phyloP scores from a whole-genome alignment of 2,113 vertebrate species.

The Orycteropus afer region DNA sequence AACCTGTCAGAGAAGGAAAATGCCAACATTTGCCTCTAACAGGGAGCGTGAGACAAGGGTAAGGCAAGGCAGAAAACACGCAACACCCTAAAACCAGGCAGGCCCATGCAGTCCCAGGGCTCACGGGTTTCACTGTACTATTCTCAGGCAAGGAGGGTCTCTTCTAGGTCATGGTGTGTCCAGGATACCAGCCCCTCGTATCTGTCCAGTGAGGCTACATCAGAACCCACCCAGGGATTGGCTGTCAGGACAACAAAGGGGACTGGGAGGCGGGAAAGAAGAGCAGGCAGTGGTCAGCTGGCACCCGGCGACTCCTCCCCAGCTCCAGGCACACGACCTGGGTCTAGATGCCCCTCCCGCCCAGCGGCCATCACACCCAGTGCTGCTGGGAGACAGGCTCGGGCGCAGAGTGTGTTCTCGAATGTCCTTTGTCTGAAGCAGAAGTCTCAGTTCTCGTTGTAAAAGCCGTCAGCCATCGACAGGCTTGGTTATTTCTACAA shows the following conservation, averaged over 20 bases:
- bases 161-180: neutral
- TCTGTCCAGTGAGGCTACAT: neutral
- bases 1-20: too few species aligned
- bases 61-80: too few species aligned
- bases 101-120: too few species aligned
- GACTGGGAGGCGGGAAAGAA: neutral
- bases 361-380: fast-evolving
- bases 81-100: too few species aligned
- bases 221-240: neutral
- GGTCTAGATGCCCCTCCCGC: neutral
- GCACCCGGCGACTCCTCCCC: fast-evolving
- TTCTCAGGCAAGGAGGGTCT: neutral
- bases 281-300: fast-evolving
- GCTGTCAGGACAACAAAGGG: fast-evolving
- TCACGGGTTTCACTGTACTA: too few species aligned
- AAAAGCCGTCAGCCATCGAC: fast-evolving
- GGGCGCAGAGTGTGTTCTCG: neutral
- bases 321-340: neutral
- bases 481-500: neutral
- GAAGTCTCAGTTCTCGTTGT: neutral
- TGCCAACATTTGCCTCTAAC: too few species aligned
- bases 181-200: neutral
- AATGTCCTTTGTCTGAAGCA: neutral
- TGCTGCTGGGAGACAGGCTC: neutral
- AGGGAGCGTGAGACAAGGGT: too few species aligned